phyloP scores from a whole-genome alignment of 2,888 invertebrate genomes.

The Drosophila cognata region DNA sequence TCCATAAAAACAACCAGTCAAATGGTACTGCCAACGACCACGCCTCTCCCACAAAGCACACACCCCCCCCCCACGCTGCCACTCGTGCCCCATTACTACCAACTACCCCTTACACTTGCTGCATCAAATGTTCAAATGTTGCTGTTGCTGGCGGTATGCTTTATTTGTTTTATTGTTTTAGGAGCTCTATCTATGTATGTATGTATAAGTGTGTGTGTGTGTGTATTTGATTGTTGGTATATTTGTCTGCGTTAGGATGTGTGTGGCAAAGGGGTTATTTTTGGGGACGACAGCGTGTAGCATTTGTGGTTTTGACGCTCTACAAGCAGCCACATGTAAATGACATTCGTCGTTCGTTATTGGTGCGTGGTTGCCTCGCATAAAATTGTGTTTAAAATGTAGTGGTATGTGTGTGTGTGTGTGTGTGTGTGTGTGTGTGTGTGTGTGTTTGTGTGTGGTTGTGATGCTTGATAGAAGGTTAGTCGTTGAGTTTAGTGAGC shows the following conservation, averaged over 20 bases:
- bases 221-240: background rate
- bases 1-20: conserved; percentile 75
- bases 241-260: background rate
- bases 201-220: background rate
- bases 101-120: conserved; percentile 16
- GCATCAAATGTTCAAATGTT: conserved; percentile 71
- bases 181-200: conserved; percentile 25
- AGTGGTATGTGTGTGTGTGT: background rate
- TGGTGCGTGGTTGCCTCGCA: conserved; percentile 73
- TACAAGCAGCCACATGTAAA: conserved; percentile 80
- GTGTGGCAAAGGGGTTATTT: conserved; percentile 1
- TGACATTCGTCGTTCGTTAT: conserved; percentile 81
- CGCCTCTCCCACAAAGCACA: background rate
- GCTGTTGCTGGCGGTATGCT: conserved; percentile 60
- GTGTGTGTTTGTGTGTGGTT: background rate
- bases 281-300: conserved; percentile 70
- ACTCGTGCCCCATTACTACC: background rate
- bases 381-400: conserved; percentile 70
- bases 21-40: conserved; percentile 48
- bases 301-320: conserved; percentile 80
- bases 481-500: conserved; percentile 38
- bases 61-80: background rate
- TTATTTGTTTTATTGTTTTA: conserved; percentile 77
- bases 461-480: conserved; percentile 1
- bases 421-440: background rate